These are phyloP conservation scores for Melanaphis sacchari DNA, from an alignment of 1,140 invertebrate species.

Conservation along the genomic window DNA sequence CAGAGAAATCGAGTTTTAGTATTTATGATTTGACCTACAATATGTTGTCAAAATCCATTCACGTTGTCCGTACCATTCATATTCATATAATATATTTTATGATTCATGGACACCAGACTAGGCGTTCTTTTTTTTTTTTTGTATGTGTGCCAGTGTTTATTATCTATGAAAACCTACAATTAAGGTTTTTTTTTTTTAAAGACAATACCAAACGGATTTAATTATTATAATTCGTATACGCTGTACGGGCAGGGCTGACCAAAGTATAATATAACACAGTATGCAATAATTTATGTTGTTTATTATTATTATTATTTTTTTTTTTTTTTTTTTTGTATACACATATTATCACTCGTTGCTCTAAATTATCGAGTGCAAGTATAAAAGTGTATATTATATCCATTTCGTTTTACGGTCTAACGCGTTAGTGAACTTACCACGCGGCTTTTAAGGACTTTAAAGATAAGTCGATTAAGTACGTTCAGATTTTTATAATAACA, in stretches of 20 bases:
- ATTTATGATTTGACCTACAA: slow-evolving; percentile 43
- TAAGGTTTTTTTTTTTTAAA: slow-evolving; percentile 47
- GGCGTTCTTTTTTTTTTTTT: slow-evolving; percentile 42
- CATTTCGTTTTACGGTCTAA: neutral
- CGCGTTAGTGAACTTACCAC: neutral
- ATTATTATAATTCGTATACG: slow-evolving; percentile 51
- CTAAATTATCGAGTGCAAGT: neutral
- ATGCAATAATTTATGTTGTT: slow-evolving; percentile 34
- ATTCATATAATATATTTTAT: slow-evolving; percentile 51
- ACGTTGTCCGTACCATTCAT: slow-evolving; percentile 48
- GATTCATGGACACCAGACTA: slow-evolving; percentile 50
- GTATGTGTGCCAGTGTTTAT: slow-evolving; percentile 45
- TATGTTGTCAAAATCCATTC: slow-evolving; percentile 48
- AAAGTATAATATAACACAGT: slow-evolving; percentile 9
- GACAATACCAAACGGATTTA: slow-evolving; percentile 55
- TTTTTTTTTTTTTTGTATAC: neutral
- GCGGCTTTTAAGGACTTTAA: neutral
- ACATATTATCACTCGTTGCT: neutral
- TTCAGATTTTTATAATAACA: neutral
- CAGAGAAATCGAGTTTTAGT: slow-evolving; percentile 37
- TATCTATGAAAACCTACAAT: slow-evolving; percentile 56
- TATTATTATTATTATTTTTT: no score
- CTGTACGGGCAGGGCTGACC: slow-evolving; percentile 40
- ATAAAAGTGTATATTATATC: neutral
- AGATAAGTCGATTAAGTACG: neutral